These are phyloP conservation scores for Tragelaphus strepsiceros DNA, from an alignment of 2,113 vertebrate genomes.

Conservation along the genomic window DNA sequence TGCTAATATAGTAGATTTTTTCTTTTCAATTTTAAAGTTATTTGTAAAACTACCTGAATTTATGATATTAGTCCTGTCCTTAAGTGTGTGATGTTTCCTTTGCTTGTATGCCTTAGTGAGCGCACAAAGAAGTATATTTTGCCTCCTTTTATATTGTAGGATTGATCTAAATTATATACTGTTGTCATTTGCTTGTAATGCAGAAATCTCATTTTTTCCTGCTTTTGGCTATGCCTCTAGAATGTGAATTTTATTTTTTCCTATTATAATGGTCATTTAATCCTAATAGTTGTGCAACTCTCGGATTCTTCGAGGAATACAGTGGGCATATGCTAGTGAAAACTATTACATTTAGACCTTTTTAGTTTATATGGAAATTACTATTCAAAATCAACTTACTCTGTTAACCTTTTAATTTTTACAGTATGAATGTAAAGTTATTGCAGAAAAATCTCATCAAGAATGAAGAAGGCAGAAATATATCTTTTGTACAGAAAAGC, in stretches of 20 bases:
- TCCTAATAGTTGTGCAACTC: not conserved
- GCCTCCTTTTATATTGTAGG: not conserved
- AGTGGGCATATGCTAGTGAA: not conserved
- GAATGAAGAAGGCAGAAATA: constrained; percentile 83
- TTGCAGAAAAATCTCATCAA: constrained; percentile 91
- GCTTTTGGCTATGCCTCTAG: not conserved
- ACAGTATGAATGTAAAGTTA: constrained; percentile 94
- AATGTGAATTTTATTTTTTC: not conserved
- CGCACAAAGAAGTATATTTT: not conserved
- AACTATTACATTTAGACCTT: not conserved
- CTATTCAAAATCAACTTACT: constrained; percentile 11
- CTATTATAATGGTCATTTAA: not conserved
- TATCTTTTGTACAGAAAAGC: constrained; percentile 73
- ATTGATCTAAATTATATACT: not conserved
- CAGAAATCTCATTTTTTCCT: not conserved
- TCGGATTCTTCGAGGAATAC: not conserved
- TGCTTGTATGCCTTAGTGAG: not conserved
- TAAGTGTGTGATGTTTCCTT: not conserved
- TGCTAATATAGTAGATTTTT: not conserved
- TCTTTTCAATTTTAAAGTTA: not conserved
- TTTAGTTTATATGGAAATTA: constrained; percentile 5
- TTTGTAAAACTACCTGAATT: constrained; percentile 15
- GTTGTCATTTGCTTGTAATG: not conserved
- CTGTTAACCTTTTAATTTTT: constrained; percentile 65
- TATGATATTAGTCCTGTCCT: not conserved